Evolutionary conservation across 2,797 vertebrate species (phyloP).

Genomic region (Stomatorhinus walkeri): DNA sequence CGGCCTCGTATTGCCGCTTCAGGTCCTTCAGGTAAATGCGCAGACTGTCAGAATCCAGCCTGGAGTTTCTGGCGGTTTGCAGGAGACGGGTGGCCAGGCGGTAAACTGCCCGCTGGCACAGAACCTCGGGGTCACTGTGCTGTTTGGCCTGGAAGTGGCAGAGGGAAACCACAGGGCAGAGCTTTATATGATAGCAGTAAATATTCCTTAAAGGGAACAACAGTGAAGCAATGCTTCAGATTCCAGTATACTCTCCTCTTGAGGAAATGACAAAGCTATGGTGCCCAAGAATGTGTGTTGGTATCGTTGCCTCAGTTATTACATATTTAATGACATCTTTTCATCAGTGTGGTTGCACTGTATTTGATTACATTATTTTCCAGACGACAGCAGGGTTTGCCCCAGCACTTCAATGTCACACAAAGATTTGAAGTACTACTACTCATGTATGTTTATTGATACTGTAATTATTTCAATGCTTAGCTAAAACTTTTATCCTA

Average conservation of each 20-base stretch:
- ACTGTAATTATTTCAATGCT: conserved; percentile 6
- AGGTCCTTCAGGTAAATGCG: conserved; percentile 79
- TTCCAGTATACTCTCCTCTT: not conserved
- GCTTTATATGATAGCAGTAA: not conserved
- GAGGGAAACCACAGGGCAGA: not conserved
- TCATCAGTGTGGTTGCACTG: not conserved
- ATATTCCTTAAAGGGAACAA: not conserved
- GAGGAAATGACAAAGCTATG: not conserved
- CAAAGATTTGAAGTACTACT: not conserved
- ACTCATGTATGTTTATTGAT: not conserved
- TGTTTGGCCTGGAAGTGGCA: conserved; percentile 66
- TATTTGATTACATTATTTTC: not conserved
- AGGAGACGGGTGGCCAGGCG: conserved; percentile 76
- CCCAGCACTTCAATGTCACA: not conserved
- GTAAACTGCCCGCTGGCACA: conserved; percentile 69
- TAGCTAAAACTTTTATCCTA: not conserved
- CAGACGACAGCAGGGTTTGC: not conserved
- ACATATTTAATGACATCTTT: conserved; percentile 10
- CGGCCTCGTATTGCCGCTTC: conserved; percentile 72
- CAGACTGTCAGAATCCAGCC: conserved; percentile 74
- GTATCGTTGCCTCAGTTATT: not conserved
- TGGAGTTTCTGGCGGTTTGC: conserved; percentile 85
- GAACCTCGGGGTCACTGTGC: conserved; percentile 66
- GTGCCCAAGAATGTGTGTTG: not conserved
- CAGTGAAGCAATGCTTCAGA: not conserved